Evolutionary conservation across 2,113 vertebrate genomes (phyloP).

Genomic region (Lanius ludovicianus): DNA sequence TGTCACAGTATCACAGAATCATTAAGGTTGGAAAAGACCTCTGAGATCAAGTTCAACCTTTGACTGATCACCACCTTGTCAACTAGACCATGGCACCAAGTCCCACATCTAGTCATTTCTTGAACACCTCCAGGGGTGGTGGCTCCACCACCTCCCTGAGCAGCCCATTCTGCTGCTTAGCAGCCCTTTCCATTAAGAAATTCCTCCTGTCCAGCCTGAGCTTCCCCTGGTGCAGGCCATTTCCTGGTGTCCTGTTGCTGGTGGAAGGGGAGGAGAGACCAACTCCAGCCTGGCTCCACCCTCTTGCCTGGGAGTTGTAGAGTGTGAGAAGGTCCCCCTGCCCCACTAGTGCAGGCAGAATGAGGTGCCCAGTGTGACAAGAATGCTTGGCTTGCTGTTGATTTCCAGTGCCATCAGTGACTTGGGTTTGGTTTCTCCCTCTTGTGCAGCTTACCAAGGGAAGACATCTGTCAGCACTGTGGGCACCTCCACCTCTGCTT

Average conservation of each 20-base stretch:
- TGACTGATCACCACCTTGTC: neutral
- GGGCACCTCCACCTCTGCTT: constrained; percentile 95
- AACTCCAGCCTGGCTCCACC: neutral
- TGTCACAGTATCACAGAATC: neutral
- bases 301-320: neutral
- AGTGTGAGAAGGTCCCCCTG: too few relatives aligned
- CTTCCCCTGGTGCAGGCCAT: neutral
- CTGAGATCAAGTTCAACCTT: neutral
- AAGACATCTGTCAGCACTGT: constrained; percentile 97
- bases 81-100: neutral
- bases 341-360: neutral
- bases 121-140: neutral
- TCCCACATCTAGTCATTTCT: neutral
- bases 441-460: constrained; percentile 88
- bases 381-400: neutral
- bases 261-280: neutral
- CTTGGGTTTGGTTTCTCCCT: neutral
- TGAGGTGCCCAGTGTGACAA: rapidly evolving
- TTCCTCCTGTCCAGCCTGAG: neutral
- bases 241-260: neutral
- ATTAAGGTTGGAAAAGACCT: neutral
- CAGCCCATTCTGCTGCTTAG: neutral
- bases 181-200: neutral
- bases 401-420: neutral
- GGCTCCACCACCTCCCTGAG: neutral